phyloP scores from a whole-genome alignment of 2,113 vertebrate species.

The Pavo muticus region DNA sequence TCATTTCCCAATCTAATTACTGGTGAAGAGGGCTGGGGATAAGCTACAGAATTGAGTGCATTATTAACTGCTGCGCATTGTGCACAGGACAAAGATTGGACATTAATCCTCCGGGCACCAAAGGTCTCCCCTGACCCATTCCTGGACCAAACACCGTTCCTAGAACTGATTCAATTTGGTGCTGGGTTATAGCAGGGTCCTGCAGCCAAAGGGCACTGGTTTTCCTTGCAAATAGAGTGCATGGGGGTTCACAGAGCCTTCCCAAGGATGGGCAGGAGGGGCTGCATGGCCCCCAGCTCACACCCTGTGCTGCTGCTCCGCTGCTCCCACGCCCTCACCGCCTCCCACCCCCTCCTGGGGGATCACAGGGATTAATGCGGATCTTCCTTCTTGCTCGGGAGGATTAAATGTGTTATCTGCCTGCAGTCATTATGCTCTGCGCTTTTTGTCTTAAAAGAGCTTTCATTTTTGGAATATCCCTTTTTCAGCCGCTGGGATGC shows the following conservation, averaged over 20 bases:
- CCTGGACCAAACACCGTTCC: constrained; percentile 3
- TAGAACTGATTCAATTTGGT: not conserved
- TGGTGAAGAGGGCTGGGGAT: constrained; percentile 26
- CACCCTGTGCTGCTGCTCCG: not conserved
- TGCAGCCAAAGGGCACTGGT: not conserved
- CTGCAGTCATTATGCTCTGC: constrained; percentile 12
- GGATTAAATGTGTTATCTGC: constrained; percentile 53
- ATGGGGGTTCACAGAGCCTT: not conserved
- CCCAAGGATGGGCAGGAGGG: not conserved
- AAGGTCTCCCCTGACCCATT: constrained; percentile 41
- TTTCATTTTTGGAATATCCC: not conserved
- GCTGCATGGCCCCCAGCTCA: not conserved
- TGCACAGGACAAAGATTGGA: constrained; percentile 27
- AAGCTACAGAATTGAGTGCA: constrained; percentile 41
- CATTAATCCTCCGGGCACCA: constrained; percentile 37
- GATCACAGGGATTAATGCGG: not conserved
- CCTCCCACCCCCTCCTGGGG: not conserved
- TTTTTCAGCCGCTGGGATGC: not conserved
- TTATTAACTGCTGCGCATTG: constrained; percentile 45
- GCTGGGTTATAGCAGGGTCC: not conserved
- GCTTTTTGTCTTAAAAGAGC: constrained; percentile 4
- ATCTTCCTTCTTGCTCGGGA: constrained; percentile 43
- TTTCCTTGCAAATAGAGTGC: not conserved
- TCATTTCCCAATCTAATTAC: constrained; percentile 67
- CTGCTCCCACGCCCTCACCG: not conserved